phyloP scores from a whole-genome alignment of 2,113 vertebrate genomes.

The Eclectus roratus region DNA sequence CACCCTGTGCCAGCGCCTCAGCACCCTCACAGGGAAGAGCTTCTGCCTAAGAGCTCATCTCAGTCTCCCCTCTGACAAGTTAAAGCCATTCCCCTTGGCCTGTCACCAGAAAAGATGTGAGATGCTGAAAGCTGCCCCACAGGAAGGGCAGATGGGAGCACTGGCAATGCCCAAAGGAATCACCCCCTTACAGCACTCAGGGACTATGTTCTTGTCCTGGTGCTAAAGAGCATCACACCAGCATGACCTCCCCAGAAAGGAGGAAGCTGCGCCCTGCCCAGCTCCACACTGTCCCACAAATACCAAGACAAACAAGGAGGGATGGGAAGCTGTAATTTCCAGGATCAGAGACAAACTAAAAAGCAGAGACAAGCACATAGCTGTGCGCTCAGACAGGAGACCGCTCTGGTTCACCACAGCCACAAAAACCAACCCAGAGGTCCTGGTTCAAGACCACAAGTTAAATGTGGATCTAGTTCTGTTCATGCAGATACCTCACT shows the following conservation, averaged over 20 bases:
- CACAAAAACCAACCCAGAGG: neutral
- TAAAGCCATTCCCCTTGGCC: neutral
- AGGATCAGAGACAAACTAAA: neutral
- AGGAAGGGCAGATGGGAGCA: neutral
- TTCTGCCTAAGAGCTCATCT: neutral
- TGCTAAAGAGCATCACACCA: neutral
- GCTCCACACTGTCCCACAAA: neutral
- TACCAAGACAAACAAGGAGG: rapidly evolving
- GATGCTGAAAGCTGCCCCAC: neutral
- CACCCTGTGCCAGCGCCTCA: neutral
- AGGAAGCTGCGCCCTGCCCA: neutral
- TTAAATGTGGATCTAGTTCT: neutral
- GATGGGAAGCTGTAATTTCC: rapidly evolving
- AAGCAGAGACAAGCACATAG: neutral
- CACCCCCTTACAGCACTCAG: neutral
- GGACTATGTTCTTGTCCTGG: neutral
- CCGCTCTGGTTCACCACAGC: neutral
- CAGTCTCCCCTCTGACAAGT: neutral
- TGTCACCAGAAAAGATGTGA: neutral
- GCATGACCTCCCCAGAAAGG: neutral
- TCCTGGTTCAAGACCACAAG: neutral
- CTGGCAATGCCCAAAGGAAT: neutral
- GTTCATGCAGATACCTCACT: neutral
- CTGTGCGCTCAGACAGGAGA: neutral
- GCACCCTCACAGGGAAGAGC: neutral